Evolutionary conservation across 2,888 invertebrate species (phyloP).

Genomic region (Drosophila emarginata): DNA sequence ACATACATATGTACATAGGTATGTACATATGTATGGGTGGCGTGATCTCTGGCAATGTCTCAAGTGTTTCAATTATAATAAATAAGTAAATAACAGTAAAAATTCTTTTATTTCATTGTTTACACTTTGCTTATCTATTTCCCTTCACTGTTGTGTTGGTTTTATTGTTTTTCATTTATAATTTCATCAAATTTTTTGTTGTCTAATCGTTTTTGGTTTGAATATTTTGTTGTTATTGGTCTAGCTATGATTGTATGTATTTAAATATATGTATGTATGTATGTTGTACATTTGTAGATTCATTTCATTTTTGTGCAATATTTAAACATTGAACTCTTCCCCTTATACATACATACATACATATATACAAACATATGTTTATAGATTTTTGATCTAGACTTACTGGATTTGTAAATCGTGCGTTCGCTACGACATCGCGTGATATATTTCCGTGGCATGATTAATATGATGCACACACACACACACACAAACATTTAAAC

Average conservation of each 20-base stretch:
- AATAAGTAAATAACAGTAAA: not conserved
- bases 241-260: slow-evolving; percentile 16
- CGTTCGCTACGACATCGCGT: slow-evolving; percentile 53
- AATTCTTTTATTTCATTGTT: not conserved
- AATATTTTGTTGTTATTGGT: not conserved
- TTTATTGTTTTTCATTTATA: not conserved
- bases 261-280: not conserved
- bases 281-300: not conserved
- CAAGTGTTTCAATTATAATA: not conserved
- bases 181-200: not conserved
- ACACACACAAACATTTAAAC: slow-evolving; percentile 5
- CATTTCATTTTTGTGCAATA: slow-evolving; percentile 25
- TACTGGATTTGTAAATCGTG: slow-evolving; percentile 35
- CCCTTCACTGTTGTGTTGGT: not conserved
- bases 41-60: slow-evolving; percentile 46
- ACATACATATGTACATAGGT: not conserved
- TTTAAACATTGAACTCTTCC: slow-evolving; percentile 65
- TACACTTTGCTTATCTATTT: not conserved
- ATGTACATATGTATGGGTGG: slow-evolving; percentile 58
- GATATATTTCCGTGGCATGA: slow-evolving; percentile 57
- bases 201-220: not conserved
- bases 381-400: slow-evolving; percentile 19
- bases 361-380: slow-evolving; percentile 11
- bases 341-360: slow-evolving; percentile 18
- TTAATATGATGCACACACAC: slow-evolving; percentile 27